A percentile compares a stretch with the other conserved stretches of the same genome.
phyloP scores from a whole-genome alignment of 1,140 invertebrate species.

The Berghia stephanieae region DNA sequence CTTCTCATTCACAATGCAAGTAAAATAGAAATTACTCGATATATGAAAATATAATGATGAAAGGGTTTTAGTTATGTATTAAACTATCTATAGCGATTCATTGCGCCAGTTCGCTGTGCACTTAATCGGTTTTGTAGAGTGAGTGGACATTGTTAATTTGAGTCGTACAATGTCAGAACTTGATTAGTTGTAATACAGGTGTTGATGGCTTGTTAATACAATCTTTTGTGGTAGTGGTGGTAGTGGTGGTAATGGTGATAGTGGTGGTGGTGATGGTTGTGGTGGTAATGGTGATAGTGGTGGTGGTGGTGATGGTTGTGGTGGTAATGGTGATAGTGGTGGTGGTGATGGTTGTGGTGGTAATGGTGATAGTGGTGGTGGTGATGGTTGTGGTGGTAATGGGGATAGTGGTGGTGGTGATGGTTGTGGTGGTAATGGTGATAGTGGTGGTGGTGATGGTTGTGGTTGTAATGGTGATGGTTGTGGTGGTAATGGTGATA shows the following conservation, averaged over 20 bases:
- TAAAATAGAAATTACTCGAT: too few species aligned
- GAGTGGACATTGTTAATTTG: not conserved
- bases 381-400: too few species aligned
- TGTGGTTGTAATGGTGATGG: too few species aligned
- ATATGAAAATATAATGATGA: too few species aligned
- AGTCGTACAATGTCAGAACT: not conserved
- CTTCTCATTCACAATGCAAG: too few species aligned
- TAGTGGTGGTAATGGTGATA: not conserved
- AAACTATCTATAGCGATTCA: not conserved
- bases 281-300: not conserved
- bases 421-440: too few species aligned
- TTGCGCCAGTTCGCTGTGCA: not conserved
- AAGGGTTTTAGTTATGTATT: not conserved
- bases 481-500: too few species aligned
- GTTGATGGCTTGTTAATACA: too few species aligned
- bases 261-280: too few species aligned
- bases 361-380: conserved; percentile 2
- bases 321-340: not conserved
- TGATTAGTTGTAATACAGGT: not conserved
- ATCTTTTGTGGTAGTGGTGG: not conserved
- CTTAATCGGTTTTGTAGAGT: not conserved
- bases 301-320: not conserved
- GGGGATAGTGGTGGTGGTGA: too few species aligned
- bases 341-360: not conserved
- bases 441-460: too few species aligned